Conservation (phyloP, 2,797 vertebrate species). For the Lophotriccus pileatus region DNA sequence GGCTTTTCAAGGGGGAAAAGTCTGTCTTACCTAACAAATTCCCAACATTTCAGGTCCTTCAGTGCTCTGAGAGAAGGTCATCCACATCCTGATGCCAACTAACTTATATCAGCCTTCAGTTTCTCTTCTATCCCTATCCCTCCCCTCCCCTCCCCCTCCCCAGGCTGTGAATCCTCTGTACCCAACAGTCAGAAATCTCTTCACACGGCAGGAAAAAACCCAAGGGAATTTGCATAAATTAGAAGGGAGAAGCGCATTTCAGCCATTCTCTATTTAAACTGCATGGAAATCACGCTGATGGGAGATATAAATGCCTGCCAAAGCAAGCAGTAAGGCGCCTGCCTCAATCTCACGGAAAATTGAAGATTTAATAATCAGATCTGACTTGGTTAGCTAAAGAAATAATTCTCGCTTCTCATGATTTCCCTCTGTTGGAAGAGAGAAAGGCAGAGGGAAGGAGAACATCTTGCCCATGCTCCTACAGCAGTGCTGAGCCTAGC, state of each 20-base stretch:
- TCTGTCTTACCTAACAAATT: background rate
- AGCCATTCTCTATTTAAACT: slow-evolving; percentile 21
- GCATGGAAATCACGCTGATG: background rate
- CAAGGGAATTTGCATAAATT: slow-evolving; percentile 63
- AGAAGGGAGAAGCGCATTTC: background rate
- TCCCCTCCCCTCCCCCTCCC: background rate
- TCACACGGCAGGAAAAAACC: background rate
- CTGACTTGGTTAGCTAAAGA: slow-evolving; percentile 15
- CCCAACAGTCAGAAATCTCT: slow-evolving; percentile 40
- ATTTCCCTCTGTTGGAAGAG: background rate
- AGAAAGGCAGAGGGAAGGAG: background rate
- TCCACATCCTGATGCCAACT: background rate
- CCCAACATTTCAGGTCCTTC: background rate
- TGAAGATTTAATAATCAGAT: slow-evolving; percentile 33
- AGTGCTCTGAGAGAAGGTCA: background rate
- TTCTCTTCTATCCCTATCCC: background rate
- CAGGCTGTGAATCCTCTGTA: background rate
- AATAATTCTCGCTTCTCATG: background rate
- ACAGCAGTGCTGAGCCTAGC: background rate
- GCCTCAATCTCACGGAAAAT: background rate
- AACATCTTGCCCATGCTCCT: background rate
- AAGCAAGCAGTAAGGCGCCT: background rate
- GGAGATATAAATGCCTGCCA: background rate
- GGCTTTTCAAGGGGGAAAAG: background rate
- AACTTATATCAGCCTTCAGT: background rate